Evolutionary conservation across 2,888 invertebrate species (phyloP).

Genomic region (Drymonia ruficornis): DNA sequence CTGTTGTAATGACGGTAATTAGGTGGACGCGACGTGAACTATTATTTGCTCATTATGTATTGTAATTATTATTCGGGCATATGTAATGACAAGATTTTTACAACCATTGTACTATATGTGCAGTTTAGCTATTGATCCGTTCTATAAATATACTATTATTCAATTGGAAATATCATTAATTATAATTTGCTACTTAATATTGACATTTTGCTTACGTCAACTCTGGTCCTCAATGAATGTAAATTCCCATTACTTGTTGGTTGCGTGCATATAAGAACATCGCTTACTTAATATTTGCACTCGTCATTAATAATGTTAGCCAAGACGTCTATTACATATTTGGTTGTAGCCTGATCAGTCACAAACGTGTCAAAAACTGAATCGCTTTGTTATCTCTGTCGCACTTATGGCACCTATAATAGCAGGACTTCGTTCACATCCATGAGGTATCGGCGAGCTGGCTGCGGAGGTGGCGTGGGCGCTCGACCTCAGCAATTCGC

Average conservation of each 20-base stretch:
- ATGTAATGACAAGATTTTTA: slow-evolving; percentile 9
- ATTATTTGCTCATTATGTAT: slow-evolving; percentile 13
- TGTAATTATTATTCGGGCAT: not conserved
- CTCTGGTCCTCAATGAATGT: too few species aligned
- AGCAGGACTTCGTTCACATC: slow-evolving; percentile 5
- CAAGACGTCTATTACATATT: slow-evolving; percentile 18
- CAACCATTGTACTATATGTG: too few species aligned
- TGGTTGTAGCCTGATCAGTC: slow-evolving; percentile 21
- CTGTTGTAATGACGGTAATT: slow-evolving; percentile 15
- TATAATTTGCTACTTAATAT: too few species aligned
- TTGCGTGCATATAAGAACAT: not conserved
- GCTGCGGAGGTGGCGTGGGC: slow-evolving; percentile 59
- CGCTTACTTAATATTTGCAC: slow-evolving; percentile 2
- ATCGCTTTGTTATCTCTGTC: slow-evolving; percentile 32
- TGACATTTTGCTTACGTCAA: too few species aligned
- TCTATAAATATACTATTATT: too few species aligned
- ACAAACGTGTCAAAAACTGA: slow-evolving; percentile 33
- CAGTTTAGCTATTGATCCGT: too few species aligned
- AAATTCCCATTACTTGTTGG: too few species aligned
- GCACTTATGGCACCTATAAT: slow-evolving; percentile 12
- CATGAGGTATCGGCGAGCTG: slow-evolving; percentile 28
- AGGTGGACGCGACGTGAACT: slow-evolving; percentile 15
- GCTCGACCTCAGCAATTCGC: slow-evolving; percentile 66
- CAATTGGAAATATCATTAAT: too few species aligned
- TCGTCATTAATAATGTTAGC: slow-evolving; percentile 5